Percentiles rank a stretch among this genome's conserved stretches.
Conservation (phyloP, 2,888 invertebrate species). For the Sinohyriopsis cumingii region DNA sequence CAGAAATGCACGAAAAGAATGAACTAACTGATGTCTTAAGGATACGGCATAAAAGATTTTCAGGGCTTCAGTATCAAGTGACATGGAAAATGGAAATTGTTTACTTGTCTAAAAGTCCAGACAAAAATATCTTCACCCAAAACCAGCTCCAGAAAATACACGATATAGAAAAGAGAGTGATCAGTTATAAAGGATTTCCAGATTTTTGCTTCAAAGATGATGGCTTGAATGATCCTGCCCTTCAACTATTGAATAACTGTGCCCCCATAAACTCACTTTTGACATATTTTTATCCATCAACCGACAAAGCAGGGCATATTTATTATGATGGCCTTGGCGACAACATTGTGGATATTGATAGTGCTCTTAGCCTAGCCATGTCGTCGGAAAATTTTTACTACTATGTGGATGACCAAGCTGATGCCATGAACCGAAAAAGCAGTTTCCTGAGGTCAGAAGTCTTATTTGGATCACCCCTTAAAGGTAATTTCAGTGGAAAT, state of each 20-base stretch:
- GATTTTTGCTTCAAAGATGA: constrained; percentile 61
- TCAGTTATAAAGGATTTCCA: constrained; percentile 49
- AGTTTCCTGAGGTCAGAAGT: constrained; percentile 61
- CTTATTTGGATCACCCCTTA: constrained; percentile 63
- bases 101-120: constrained; percentile 53
- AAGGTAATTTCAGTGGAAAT: constrained; percentile 8
- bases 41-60: not conserved
- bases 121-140: constrained; percentile 63
- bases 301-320: constrained; percentile 36
- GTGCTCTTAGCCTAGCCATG: constrained; percentile 62
- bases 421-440: constrained; percentile 52
- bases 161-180: constrained; percentile 57
- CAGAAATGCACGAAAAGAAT: too few species aligned
- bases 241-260: constrained; percentile 51
- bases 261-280: constrained; percentile 64
- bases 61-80: constrained; percentile 26
- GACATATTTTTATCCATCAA: constrained; percentile 65
- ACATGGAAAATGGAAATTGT: constrained; percentile 53
- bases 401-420: constrained; percentile 64
- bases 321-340: constrained; percentile 63
- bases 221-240: constrained; percentile 38
- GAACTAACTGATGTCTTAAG: too few species aligned
- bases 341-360: constrained; percentile 55
- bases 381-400: constrained; percentile 62
- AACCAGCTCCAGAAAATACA: constrained; percentile 58